phyloP scores from a whole-genome alignment of 2,888 invertebrate genomes.

The Stenchaetothrips biformis region DNA sequence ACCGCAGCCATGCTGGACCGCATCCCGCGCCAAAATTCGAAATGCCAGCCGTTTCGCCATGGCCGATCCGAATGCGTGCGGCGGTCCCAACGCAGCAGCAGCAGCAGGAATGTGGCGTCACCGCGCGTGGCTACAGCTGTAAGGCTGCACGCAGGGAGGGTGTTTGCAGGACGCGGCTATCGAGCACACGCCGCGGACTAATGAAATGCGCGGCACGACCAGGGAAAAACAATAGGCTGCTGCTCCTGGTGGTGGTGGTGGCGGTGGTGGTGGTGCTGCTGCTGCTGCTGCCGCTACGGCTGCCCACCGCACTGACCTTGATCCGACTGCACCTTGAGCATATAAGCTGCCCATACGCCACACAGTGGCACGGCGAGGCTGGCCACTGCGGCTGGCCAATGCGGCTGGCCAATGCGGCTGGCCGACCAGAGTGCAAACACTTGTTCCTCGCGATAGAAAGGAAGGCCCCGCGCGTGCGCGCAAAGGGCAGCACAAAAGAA shows the following conservation, averaged over 20 bases:
- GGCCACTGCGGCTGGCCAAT: no score
- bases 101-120: no score
- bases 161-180: no score
- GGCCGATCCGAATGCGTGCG: no score
- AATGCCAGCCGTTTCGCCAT: no score
- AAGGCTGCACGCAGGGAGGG: no score
- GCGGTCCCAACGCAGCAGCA: no score
- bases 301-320: not conserved
- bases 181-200: not conserved
- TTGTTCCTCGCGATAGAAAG: not conserved
- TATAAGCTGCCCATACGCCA: not conserved
- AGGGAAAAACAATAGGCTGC: not conserved
- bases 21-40: no score
- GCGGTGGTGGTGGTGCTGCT: not conserved
- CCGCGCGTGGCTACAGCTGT: no score
- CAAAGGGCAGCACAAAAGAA: not conserved
- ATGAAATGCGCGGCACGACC: conserved; percentile 15
- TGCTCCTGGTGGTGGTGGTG: not conserved
- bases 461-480: not conserved
- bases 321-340: not conserved
- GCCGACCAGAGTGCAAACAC: not conserved
- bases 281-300: not conserved
- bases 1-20: no score
- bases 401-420: no score
- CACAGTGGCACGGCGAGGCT: not conserved